Conservation (phyloP, 37 sponge, comb jelly and placozoan genomes). For the Crambe crambe region DNA sequence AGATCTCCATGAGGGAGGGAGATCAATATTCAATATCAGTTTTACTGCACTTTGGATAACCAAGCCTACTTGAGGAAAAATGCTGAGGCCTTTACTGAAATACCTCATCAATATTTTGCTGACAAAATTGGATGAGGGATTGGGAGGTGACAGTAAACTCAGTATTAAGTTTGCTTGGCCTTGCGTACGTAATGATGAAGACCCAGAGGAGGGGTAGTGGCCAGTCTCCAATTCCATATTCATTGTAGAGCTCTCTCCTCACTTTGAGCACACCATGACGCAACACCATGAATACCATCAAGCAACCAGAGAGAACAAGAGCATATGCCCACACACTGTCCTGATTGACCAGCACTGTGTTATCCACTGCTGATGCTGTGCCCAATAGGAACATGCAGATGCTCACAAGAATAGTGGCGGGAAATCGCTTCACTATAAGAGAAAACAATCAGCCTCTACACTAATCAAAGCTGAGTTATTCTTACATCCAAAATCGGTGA, state of each 20-base stretch:
- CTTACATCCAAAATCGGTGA: conserved; percentile 80
- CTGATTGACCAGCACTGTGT: conserved; percentile 52
- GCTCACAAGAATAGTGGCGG: conserved; percentile 62
- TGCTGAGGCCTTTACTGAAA: not conserved
- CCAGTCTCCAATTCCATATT: conserved; percentile 87
- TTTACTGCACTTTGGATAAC: no score
- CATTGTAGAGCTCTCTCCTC: conserved; percentile 53
- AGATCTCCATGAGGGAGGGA: no score
- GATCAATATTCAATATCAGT: conserved; percentile 1
- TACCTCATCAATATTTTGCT: no score
- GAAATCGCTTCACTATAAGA: conserved; percentile 54
- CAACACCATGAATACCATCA: conserved; percentile 55
- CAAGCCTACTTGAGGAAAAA: no score
- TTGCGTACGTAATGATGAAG: conserved; percentile 69
- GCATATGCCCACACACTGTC: conserved; percentile 83
- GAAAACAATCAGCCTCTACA: not conserved
- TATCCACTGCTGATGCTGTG: conserved; percentile 51
- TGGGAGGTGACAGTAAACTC: no score
- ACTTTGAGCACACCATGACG: conserved; percentile 52
- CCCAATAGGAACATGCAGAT: conserved; percentile 48
- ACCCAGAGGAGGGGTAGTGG: conserved; percentile 77
- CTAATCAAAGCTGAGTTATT: not conserved
- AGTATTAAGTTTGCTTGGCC: no score
- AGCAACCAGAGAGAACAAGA: conserved; percentile 64
- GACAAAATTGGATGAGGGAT: no score